Evolutionary conservation across 64 coral and sea anemone species (phyloP), one percentile per base, ranked within the genome.

Genomic region (Cladopsammia gracilis): DNA sequence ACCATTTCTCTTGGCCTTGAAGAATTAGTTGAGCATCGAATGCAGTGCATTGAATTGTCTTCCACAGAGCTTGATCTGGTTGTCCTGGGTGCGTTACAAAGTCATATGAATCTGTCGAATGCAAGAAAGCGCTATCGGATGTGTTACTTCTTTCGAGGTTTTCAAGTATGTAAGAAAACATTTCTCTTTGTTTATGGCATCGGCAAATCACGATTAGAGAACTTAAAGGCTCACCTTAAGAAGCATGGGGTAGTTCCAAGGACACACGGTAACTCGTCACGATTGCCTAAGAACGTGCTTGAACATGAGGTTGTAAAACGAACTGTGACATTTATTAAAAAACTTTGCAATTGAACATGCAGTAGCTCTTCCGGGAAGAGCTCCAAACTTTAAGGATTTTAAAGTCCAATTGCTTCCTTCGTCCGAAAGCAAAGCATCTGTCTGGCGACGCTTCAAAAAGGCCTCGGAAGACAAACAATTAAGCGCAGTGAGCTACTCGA

Each of bases 401-500:
- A 85, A 93, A 53, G 76, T 88, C 13, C 58, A 78, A 78, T 20
- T 93, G n/a, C 64, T 93, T 50, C 72, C 82, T 25, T 86, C 91
- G 34, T 58, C 43, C 54, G 74, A 93, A 88, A 64, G 86, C 25
- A 88, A 88, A 19, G 44, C 11, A 62, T 76, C 70, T 58, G 62
- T 76, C 56, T 93, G 83, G 83, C 26, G 64, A 26, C 45, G 19
- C 18, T 87, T 60, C 69, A 25, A 24, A 16, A 46, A 53, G 19
- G 48, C 43, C 34, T 93, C 83, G 26, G 67, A 87, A 72, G 73
- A 45, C 25, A 65, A 24, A 42, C n/a, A 80, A 18, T 88, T 70
- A 50, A 20, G 26, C 19, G 50, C 72, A 22, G 76, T 78, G 10
- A 62, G 83, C 72, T 88, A 88, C 56, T 8, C 46, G 22, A 88